Evolutionary conservation across 2,888 invertebrate species (phyloP), one percentile per base, ranked within the genome.

Genomic region (Cephus spinipes): DNA sequence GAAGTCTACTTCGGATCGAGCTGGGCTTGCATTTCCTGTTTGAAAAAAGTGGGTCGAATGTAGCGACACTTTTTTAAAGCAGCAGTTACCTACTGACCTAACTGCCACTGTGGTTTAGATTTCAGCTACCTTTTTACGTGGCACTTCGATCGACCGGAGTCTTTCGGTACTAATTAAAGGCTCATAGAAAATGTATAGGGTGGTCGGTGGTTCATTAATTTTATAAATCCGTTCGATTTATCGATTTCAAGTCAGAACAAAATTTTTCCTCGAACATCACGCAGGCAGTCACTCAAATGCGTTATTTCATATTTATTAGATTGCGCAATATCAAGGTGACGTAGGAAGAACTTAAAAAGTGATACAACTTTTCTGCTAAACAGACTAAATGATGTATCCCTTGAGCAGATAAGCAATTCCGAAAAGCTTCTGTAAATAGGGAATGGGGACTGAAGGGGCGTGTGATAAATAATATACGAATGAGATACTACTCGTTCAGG

Each of bases 41-140:
- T 55, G 23, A 23, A 23, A 80, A 79, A 83, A 83, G 79, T 83
- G 80, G 83, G 83, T 83, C 83, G 81, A 83, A 81, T 80, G 79
- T 83, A 74, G 74, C 79, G 34, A 36, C 55, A 12, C 33, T 79
- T 83, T 82, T 83, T 79, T 83, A 83, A 83, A 82, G 81, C 80
- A 69, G 23, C 34, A 33, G 11, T n/a, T 33, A 35, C 74, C 40
- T 40, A 40, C 40, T 40, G 40, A 40, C 40, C 40, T 12, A 40
- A 40, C 40, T 40, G 40, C 40, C 9, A 23, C 23, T 55, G 55
- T 23, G 55, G 9, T 23, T 55, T 55, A 55, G 23, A 55, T 23
- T 55, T 2, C 23, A 23, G 23, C 55, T 55, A 55, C 55, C 0
- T 55, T 55, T 23, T 2, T 55, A 55, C 55, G 23, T 55, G 23